Evolutionary conservation across 2,797 vertebrate species (phyloP), one percentile per base, ranked within the genome.

Genomic region (Lepilemur ruficaudatus): DNA sequence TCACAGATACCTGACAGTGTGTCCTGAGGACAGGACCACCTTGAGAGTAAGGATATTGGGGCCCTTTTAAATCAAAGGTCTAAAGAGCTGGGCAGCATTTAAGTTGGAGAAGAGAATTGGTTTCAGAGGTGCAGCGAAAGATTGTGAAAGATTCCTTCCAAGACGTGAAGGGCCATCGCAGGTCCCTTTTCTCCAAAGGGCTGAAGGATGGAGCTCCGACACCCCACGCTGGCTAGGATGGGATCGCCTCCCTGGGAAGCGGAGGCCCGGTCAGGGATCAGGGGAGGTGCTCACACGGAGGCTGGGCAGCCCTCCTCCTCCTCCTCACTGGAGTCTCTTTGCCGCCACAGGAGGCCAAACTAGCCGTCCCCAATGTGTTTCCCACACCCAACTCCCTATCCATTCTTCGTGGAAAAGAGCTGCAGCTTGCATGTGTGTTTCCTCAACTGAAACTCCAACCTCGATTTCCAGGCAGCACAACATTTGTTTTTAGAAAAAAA

Each of bases 381-480:
- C 28, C 41, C 72, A 20, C 2, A 18, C 22, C 52, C 12, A 1
- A 9, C 6, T 70, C 38, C 69, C 48, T 30, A 2, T 0, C 14
- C 18, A 28, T 38, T 18, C 23, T 72, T 55, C 7, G 4, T 3
- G 7, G 35, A 70, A 32, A 57, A 65, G 17, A 89, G 10, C 69
- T 2, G 23, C 30, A 63, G 97, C 97, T 97, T 96, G 98, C 93
- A 91, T 83, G 92, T 82, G 50, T 93, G 89, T 97, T 98, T 98
- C 97, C 98, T 98, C 95, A 97, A 13, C 82, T 91, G 94, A 97
- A 98, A 97, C 97, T 97, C 96, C 94, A 93, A 86, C 97, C 98
- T 98, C 89, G 92, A 98, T 97, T 97, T 98, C 97, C 80, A 96
- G 95, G 98, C 97, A 72, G 84, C 8, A 97, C 98, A 98, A 97